phyloP scores from a whole-genome alignment of 2,113 vertebrate genomes.

The Cyrtonyx montezumae region DNA sequence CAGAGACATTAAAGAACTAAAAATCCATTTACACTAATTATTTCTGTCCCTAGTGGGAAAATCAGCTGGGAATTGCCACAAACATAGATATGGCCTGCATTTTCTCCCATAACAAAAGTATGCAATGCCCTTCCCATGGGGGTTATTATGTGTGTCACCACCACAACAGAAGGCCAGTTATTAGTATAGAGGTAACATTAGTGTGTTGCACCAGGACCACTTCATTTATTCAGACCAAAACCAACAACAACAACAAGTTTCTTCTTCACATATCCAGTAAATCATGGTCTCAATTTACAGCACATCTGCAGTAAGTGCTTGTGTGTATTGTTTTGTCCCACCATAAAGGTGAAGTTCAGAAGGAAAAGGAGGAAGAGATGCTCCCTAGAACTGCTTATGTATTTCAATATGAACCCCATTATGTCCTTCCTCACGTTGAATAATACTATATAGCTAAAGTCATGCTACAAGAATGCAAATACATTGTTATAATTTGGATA shows the following conservation, averaged over 20 bases:
- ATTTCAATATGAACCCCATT: background rate
- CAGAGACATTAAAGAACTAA: conserved; percentile 31
- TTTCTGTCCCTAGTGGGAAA: background rate
- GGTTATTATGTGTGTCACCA: background rate
- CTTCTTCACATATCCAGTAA: background rate
- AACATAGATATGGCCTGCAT: background rate
- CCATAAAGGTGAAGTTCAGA: background rate
- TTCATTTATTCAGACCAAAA: background rate
- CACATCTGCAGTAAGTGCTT: background rate
- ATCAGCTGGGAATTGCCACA: conserved; percentile 35
- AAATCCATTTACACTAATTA: conserved; percentile 42
- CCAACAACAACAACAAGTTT: background rate
- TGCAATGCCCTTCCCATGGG: background rate
- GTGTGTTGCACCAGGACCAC: background rate
- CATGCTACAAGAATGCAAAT: background rate
- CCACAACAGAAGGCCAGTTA: background rate
- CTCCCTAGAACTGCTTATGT: background rate
- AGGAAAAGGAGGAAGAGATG: background rate
- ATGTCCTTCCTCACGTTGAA: background rate
- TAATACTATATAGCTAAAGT: background rate
- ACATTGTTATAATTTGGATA: background rate
- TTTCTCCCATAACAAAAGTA: background rate
- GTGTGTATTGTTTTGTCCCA: background rate
- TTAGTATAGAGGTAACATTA: background rate
- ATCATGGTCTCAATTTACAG: background rate